Evolutionary conservation across 2,113 vertebrate genomes (phyloP).

Genomic region (Callorhinus ursinus): DNA sequence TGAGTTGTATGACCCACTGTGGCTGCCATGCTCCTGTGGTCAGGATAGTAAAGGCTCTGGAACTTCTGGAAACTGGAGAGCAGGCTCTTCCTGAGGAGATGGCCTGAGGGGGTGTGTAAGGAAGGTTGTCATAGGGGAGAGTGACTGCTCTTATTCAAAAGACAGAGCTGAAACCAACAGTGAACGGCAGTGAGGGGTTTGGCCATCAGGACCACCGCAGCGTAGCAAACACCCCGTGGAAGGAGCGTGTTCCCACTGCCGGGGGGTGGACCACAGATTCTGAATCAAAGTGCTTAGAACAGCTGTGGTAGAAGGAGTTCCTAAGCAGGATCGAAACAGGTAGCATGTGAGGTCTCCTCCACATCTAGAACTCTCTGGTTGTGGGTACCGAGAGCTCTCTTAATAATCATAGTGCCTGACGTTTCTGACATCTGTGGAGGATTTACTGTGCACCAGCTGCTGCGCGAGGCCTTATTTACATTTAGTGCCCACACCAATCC

Average conservation of each 20-base stretch:
- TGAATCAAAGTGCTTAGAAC: not conserved
- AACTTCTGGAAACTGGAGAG: not conserved
- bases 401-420: too few relatives aligned
- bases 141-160: not conserved
- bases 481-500: not conserved
- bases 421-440: not conserved
- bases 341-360: not conserved
- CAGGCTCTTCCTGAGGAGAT: not conserved
- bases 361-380: not conserved
- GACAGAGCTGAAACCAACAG: not conserved
- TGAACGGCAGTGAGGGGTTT: not conserved
- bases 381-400: not conserved
- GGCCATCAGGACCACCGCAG: accelerated
- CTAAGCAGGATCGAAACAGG: not conserved
- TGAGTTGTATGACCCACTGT: not conserved
- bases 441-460: not conserved
- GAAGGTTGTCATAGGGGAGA: not conserved
- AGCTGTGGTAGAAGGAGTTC: not conserved
- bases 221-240: too few relatives aligned
- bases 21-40: not conserved
- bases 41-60: not conserved
- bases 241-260: not conserved
- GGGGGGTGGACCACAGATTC: not conserved
- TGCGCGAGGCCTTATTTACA: not conserved
- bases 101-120: not conserved